A percentile compares a stretch with the other conserved stretches of the same genome.
Evolutionary conservation across 2,797 vertebrate genomes (phyloP).

Genomic region (Propithecus perrieri): DNA sequence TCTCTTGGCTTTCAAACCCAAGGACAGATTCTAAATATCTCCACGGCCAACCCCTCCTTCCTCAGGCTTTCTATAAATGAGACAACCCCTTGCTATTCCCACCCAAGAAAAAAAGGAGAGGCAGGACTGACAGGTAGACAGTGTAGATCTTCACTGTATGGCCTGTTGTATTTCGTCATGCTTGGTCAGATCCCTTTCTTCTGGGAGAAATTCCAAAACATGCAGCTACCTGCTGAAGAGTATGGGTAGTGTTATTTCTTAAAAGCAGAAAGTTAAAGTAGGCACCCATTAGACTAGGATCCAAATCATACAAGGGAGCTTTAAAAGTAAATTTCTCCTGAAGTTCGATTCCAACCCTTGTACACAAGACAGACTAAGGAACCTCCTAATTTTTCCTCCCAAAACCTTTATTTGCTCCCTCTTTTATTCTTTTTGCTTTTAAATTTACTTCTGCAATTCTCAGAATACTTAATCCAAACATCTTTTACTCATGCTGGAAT

Average conservation of each 20-base stretch:
- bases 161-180: constrained; percentile 42
- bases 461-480: not conserved
- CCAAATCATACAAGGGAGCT: constrained; percentile 22
- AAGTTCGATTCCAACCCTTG: not conserved
- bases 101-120: not conserved
- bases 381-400: not conserved
- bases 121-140: not conserved
- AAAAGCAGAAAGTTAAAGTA: constrained; percentile 50
- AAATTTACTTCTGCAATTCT: constrained; percentile 24
- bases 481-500: not conserved
- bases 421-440: constrained; percentile 9
- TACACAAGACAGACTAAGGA: not conserved
- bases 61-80: not conserved
- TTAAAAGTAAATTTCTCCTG: constrained; percentile 22
- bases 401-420: not conserved
- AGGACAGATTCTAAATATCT: constrained; percentile 40
- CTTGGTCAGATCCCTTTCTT: constrained; percentile 79
- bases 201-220: constrained; percentile 77
- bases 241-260: not conserved
- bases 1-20: constrained; percentile 34
- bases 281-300: not conserved
- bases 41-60: not conserved
- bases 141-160: constrained; percentile 50
- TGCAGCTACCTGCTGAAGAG: constrained; percentile 73
- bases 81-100: not conserved